Evolutionary conservation across 2,888 invertebrate genomes (phyloP).

Genomic region (Diaperis boleti): DNA sequence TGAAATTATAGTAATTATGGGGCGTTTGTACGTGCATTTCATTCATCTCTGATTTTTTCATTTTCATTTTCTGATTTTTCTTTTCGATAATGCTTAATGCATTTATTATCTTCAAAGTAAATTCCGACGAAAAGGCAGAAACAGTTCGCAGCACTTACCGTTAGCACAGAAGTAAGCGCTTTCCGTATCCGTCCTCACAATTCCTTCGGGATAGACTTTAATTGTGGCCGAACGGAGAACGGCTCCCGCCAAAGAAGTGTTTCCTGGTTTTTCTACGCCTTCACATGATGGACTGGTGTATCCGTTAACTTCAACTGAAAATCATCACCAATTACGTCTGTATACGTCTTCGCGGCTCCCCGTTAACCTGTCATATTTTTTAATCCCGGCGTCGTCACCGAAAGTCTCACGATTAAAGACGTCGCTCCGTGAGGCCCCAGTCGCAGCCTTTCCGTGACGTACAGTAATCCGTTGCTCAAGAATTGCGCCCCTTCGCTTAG

Average conservation of each 20-base stretch:
- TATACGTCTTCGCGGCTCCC: not conserved
- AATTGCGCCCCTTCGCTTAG: conserved; percentile 76
- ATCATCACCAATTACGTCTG: conserved; percentile 16
- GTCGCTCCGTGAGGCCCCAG: conserved; percentile 77
- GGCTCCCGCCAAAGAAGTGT: conserved; percentile 73
- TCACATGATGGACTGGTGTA: conserved; percentile 76
- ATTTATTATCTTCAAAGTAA: too few relatives aligned
- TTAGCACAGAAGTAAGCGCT: conserved; percentile 79
- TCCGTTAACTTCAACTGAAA: conserved; percentile 76
- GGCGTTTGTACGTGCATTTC: too few relatives aligned
- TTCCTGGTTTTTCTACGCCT: conserved; percentile 69
- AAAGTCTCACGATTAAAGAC: conserved; percentile 73
- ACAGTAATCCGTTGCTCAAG: conserved; percentile 74
- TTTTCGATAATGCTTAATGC: too few relatives aligned
- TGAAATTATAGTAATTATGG: too few relatives aligned
- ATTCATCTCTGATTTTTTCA: too few relatives aligned
- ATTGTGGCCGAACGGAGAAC: conserved; percentile 73
- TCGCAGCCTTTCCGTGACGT: conserved; percentile 74
- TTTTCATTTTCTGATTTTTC: too few relatives aligned
- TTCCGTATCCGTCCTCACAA: conserved; percentile 75
- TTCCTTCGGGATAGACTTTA: conserved; percentile 73
- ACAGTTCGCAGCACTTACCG: conserved; percentile 66
- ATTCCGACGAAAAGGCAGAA: too few relatives aligned
- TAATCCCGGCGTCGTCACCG: conserved; percentile 73
- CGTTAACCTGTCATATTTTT: conserved; percentile 76